Evolutionary conservation across 2,888 invertebrate genomes (phyloP), one percentile per base, ranked within the genome.

Genomic region (Spilarctia lutea): DNA sequence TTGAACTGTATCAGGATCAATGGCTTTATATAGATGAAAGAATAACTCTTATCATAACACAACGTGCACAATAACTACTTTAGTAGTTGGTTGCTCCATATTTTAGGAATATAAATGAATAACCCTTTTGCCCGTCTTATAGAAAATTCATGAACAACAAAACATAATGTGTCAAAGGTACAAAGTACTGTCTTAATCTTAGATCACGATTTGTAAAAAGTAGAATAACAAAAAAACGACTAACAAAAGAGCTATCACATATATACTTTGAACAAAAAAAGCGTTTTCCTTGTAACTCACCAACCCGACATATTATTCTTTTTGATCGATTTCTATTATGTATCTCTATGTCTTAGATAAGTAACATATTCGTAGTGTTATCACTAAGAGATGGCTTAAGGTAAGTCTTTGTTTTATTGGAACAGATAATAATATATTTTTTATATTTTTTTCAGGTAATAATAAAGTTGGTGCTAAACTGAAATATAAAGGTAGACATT

Each of bases 391-490:
- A 27, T 3, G 52, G n/a, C 10, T 2, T 52, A 2, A 56, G n/a
- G n/a, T 56, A 11, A 60, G 13, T 27, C 13, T 13, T 60, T 27
- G 1, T 11, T 30, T 13, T 30, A 42, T 68, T 10, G 8, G 10
- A 45, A 4, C 2, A 24, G 4, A 68, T 20, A 24, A 11, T 10
- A 48, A 48, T 68, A 48, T 68, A n/a, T 30, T 68, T 45, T 24
- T 27, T 48, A 18, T 45, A 18, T 27, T 16, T 68, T 45, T 68
- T 68, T 11, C 68, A 68, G 68, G 68, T 68, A 68, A 68, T 7
- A n/a, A n/a, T n/a, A n/a, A n/a, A 45, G 27, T 45, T 30, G 67
- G 67, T 4, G 16, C 27, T 10, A 42, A 42, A n/a, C n/a, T n/a
- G n/a, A 56, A 60, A 60, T 56, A 56, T 56, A 56, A 56, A 56